Base-by-base conservation (phyloP, 92 coral and sea anemone species). In the Porites rus region DNA sequence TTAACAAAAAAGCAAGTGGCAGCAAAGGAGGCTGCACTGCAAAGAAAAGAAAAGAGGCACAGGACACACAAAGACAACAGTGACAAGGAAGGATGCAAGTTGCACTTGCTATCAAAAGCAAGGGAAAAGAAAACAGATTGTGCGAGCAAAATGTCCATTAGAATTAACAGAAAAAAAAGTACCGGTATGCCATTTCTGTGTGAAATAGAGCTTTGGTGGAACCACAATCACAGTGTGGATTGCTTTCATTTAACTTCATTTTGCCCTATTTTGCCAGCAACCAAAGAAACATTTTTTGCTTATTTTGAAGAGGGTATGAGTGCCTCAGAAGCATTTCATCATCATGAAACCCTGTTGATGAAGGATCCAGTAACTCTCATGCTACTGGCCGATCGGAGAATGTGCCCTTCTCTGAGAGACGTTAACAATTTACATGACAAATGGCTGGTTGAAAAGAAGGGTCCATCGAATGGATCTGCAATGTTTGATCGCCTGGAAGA, bases 381-480 rank as follows among this genome's bases (percentile, higher is more conserved):
- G 86, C 87, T 87, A 5, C 60, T 91, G 76, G 94, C 89, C 2
- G 87, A 87, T 56, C 72, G 91, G 51, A 87, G 67, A 62, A 64
- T 77, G 58, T 87, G 89, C 58, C 94, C 94, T 65, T 91, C 94
- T 22, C 82, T 83, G n/a, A 74, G 28, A 13, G 94, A 83, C 74
- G 94, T 87, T 2, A 87, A 75, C 12, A 88, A 88, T 43, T 11
- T 91, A 78, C 59, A 75, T 52, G 78, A 68, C 16, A 89, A 82
- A 61, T 89, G 95, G 95, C 80, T 70, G 24, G 60, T 24, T 69
- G 85, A 82, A 50, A 77, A 28, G 22, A 89, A 84, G 76, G 89
- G 95, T n/a, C 80, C 89, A 65, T 13, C 83, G 9, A 86, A 89
- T 92, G 93, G 95, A 14, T 63, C 67, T 3, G 93, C 69, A 63